phyloP scores from a whole-genome alignment of 2,797 vertebrate species.

The Borostomias antarcticus region DNA sequence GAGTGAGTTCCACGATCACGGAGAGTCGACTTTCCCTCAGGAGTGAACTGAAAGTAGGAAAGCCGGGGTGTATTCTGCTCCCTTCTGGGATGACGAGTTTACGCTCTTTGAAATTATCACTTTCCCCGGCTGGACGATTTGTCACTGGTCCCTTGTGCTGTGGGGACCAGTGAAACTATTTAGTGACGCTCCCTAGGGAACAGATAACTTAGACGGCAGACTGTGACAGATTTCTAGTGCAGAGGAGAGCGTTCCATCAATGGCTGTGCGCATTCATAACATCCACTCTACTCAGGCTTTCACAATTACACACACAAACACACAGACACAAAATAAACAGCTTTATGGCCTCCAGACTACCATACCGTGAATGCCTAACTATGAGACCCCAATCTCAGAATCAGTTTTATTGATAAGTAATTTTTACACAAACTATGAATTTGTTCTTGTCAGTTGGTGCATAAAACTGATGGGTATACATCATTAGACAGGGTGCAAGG shows the following conservation, averaged over 20 bases:
- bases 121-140: conserved; percentile 64
- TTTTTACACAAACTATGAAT: too few species aligned
- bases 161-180: conserved; percentile 50
- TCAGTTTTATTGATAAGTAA: too few species aligned
- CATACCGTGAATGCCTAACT: conserved; percentile 27
- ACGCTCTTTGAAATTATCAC: conserved; percentile 59
- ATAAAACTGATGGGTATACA: too few species aligned
- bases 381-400: conserved; percentile 40
- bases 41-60: conserved; percentile 22
- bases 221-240: conserved; percentile 41
- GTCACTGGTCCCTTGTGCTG: conserved; percentile 61
- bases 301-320: conserved; percentile 7
- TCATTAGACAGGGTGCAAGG: too few species aligned
- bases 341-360: too few species aligned
- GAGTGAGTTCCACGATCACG: conserved; percentile 24
- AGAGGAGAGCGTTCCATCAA: conserved; percentile 28
- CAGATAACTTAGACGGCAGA: conserved; percentile 40
- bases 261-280: conserved; percentile 17
- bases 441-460: too few species aligned
- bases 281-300: conserved; percentile 30
- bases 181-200: conserved; percentile 58
- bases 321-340: background rate
- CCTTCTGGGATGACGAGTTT: conserved; percentile 54
- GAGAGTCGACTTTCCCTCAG: conserved; percentile 19
- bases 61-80: conserved; percentile 34